Conservation (phyloP, 2,113 vertebrate genomes). For the Salvator merianae region DNA sequence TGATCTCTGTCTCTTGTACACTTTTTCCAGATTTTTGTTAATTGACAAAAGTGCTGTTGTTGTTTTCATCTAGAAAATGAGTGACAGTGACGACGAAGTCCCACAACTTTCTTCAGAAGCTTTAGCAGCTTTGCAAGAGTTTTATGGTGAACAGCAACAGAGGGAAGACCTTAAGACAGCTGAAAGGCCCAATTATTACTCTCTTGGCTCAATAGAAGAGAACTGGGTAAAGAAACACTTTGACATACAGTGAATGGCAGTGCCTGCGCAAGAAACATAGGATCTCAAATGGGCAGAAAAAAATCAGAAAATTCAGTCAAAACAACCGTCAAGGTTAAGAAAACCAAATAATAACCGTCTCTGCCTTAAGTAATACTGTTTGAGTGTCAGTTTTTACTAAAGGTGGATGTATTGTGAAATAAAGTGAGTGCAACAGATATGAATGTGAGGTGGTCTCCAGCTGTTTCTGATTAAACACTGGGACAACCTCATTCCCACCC, state of each 20-base stretch:
- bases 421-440: background rate
- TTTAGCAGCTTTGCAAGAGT: conserved; percentile 89
- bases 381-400: background rate
- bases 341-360: background rate
- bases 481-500: too few relatives aligned
- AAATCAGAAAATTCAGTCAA: background rate
- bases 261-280: background rate
- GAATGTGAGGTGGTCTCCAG: background rate
- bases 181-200: conserved; percentile 66
- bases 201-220: conserved; percentile 85
- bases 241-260: background rate
- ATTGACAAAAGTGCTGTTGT: background rate
- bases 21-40: background rate
- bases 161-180: conserved; percentile 51
- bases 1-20: background rate
- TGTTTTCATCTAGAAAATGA: conserved; percentile 73
- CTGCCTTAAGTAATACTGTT: background rate
- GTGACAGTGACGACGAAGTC: conserved; percentile 80
- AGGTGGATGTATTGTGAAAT: background rate
- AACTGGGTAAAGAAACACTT: conserved; percentile 86
- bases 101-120: conserved; percentile 86
- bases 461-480: too few relatives aligned
- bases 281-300: background rate
- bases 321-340: background rate
- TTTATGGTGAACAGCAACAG: conserved; percentile 82